These are phyloP conservation scores for Mythimna lalbum DNA, from an alignment of 2,888 invertebrate species.

Conservation along the genomic window DNA sequence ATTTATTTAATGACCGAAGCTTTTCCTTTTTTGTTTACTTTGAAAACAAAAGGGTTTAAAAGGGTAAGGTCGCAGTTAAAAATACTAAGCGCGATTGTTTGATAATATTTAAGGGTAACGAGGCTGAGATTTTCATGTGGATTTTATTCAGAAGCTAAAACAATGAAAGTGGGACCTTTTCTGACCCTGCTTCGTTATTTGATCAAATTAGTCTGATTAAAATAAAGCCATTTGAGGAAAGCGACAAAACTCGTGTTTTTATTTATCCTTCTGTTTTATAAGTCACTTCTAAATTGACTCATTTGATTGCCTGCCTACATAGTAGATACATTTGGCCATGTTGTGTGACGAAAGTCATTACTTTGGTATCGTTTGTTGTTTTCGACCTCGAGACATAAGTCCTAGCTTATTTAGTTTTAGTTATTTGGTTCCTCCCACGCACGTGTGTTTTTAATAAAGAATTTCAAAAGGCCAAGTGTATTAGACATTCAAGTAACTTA, in stretches of 20 bases:
- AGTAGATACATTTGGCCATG: conserved; percentile 40
- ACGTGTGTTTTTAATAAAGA: conserved; percentile 26
- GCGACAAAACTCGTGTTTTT: conserved; percentile 3
- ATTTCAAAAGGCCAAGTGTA: conserved; percentile 34
- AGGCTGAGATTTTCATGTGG: conserved; percentile 14
- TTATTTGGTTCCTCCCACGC: conserved; percentile 63
- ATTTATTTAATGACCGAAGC: conserved; percentile 30
- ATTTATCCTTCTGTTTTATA: conserved; percentile 15
- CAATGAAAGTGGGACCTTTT: conserved; percentile 16
- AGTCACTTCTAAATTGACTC: conserved; percentile 17
- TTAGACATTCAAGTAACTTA: conserved; percentile 7
- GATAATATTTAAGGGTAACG: conserved; percentile 27
- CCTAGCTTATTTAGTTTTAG: conserved; percentile 62
- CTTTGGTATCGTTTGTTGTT: conserved; percentile 49
- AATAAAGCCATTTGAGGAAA: conserved; percentile 14
- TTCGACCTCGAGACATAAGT: conserved; percentile 60
- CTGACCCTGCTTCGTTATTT: neutral
- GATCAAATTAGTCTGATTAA: conserved; percentile 2
- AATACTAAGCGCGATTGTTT: conserved; percentile 42
- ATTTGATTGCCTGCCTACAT: conserved; percentile 47
- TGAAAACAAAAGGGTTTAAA: conserved; percentile 47
- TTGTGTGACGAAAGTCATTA: conserved; percentile 56
- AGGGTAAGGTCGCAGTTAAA: conserved; percentile 39
- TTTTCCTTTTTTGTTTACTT: conserved; percentile 33
- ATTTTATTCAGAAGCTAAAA: conserved; percentile 25